Conservation (phyloP, 1,140 invertebrate species). For the Phenacoccus solenopsis region DNA sequence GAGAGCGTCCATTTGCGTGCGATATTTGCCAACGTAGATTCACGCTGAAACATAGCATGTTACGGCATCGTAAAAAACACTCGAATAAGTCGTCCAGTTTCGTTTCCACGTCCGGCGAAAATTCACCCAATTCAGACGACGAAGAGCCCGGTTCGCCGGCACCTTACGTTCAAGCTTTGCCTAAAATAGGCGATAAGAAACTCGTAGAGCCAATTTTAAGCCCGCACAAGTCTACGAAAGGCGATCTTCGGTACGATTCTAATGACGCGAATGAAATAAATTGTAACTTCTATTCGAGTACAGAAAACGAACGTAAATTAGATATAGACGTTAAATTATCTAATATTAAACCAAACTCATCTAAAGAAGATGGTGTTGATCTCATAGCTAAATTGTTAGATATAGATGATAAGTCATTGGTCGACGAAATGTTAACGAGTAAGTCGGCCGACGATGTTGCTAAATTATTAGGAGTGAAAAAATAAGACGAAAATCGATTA, state of each 20-base stretch:
- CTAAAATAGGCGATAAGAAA: constrained; percentile 24
- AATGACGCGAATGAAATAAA: background rate
- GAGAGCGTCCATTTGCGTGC: constrained; percentile 65
- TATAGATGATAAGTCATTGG: constrained; percentile 69
- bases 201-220: background rate
- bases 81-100: constrained; percentile 11
- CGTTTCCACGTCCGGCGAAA: background rate
- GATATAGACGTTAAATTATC: constrained; percentile 32
- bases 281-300: background rate
- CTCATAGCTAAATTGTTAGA: constrained; percentile 80
- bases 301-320: constrained; percentile 22
- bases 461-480: constrained; percentile 60
- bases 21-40: constrained; percentile 69
- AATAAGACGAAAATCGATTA: no score
- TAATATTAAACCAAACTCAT: constrained; percentile 9
- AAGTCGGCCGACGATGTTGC: constrained; percentile 71
- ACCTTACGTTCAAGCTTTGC: background rate
- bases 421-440: constrained; percentile 67
- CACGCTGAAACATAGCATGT: constrained; percentile 87
- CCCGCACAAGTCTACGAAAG: background rate
- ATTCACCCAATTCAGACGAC: constrained; percentile 21
- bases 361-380: constrained; percentile 48
- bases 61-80: constrained; percentile 79
- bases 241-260: background rate
- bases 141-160: constrained; percentile 6